These are phyloP conservation scores for Apis cerana DNA, from an alignment of 1,140 invertebrate genomes.

Conservation along the genomic window DNA sequence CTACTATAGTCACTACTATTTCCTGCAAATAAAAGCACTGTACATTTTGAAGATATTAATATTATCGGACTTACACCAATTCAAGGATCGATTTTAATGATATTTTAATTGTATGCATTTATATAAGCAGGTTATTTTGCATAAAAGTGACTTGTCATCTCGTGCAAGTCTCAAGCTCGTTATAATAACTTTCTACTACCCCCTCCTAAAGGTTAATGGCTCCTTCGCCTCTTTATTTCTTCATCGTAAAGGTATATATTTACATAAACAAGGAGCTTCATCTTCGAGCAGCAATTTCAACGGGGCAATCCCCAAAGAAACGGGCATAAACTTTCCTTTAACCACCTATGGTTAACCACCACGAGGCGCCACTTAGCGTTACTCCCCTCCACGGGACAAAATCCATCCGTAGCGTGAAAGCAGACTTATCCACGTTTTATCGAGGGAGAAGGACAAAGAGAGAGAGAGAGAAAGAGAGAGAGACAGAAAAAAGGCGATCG, in stretches of 20 bases:
- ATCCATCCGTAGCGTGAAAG: not conserved
- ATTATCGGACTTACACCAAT: no score
- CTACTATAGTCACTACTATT: no score
- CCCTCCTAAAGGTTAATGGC: no score
- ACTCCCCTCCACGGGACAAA: not conserved
- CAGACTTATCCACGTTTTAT: slow-evolving; percentile 17
- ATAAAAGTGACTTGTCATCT: no score
- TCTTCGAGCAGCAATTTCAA: not conserved
- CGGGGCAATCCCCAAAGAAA: not conserved
- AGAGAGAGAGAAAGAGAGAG: not conserved
- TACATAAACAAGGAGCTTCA: not conserved
- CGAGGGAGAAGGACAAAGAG: not conserved
- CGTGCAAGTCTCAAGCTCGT: no score
- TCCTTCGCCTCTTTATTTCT: not conserved
- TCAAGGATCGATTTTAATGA: no score
- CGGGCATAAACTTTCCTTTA: not conserved
- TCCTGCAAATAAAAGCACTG: no score
- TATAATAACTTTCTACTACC: no score
- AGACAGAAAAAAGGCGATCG: slow-evolving; percentile 15
- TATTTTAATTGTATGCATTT: no score
- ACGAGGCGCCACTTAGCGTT: not conserved
- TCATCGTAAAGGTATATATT: not conserved
- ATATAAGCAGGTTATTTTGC: no score
- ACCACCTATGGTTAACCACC: not conserved
- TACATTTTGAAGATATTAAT: no score